Evolutionary conservation across 1,140 invertebrate genomes (phyloP), one percentile per base, ranked within the genome.

Genomic region (Venustaconcha ellipsiformis): DNA sequence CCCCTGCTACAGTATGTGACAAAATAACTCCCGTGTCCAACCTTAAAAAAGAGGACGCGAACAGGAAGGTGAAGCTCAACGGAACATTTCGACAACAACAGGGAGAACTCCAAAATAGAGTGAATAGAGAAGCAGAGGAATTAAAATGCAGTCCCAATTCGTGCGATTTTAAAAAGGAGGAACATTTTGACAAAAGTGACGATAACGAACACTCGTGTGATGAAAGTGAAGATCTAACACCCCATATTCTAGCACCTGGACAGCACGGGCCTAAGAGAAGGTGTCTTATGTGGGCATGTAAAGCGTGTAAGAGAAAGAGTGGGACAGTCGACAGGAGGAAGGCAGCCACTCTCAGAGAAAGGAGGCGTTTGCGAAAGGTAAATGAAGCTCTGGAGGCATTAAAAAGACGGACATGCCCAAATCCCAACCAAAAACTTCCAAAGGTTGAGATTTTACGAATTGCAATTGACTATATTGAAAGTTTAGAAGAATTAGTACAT

Each of bases 381-480:
- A 99, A 99, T 89, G 98, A 99, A 90, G 98, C 98, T 0, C 99
- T 99, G 90, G 98, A 99, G 89, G 93, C 96, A 48, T 90, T 99
- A 60, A 97, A 99, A 87, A 92, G 95, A 84, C 90, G 97, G 78
- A 98, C 97, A 1, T 96, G 97, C 84, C 94, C 95, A 76, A 99
- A 99, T 90, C 96, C 96, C 1, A 97, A 96, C 86, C 97, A 99
- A 88, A 91, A 97, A 72, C 92, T 99, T 82, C 97, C 98, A 8
- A 99, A 99, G 92, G 95, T 99, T 68, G 97, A 99, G 90, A 99
- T 99, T 80, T 92, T 99, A 23, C 92, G 97, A 78, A 97, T 96
- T 86, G 97, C 97, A 57, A 99, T 99, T 84, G 97, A 99, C 82
- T 99, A 99, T 88, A 99, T 99, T 80, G 97, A 99, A 88, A 95